These are phyloP conservation scores for Peromyscus eremicus DNA, from an alignment of 2,797 vertebrate genomes.

Conservation along the genomic window DNA sequence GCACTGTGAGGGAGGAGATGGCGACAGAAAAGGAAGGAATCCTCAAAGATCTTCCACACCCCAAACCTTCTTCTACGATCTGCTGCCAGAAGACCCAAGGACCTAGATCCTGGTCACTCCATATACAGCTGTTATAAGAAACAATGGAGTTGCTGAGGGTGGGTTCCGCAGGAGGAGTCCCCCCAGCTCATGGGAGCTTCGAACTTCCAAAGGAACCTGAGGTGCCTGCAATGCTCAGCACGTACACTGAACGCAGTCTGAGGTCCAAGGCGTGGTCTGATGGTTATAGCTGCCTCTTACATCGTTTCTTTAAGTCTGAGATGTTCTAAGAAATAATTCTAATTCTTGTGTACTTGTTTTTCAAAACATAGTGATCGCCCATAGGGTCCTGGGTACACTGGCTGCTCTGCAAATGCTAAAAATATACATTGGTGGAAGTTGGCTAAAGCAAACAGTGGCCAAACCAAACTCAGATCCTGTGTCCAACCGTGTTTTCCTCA, in stretches of 20 bases:
- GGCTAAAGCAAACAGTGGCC: neutral
- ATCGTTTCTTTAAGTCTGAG: neutral
- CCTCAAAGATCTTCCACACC: neutral
- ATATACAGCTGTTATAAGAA: neutral
- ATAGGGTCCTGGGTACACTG: neutral
- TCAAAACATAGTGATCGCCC: neutral
- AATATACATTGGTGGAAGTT: neutral
- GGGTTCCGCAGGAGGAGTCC: fast-evolving
- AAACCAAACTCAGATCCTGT: neutral
- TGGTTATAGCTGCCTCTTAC: neutral
- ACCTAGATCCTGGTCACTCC: neutral
- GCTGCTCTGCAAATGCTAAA: neutral
- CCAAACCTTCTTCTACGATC: neutral
- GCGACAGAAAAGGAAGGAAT: neutral
- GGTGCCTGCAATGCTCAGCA: fast-evolving
- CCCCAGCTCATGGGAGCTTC: neutral
- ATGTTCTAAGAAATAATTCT: neutral
- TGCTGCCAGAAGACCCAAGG: neutral
- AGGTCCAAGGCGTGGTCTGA: fast-evolving
- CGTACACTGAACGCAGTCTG: too few species aligned
- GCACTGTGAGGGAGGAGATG: neutral
- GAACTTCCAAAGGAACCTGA: fast-evolving
- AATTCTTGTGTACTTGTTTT: neutral
- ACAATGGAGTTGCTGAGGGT: neutral
- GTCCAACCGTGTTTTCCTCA: too few species aligned